A percentile compares a stretch with the other conserved stretches of the same genome.
These are phyloP conservation scores for Littorina saxatilis DNA, from an alignment of 1,140 invertebrate genomes.

Conservation along the genomic window DNA sequence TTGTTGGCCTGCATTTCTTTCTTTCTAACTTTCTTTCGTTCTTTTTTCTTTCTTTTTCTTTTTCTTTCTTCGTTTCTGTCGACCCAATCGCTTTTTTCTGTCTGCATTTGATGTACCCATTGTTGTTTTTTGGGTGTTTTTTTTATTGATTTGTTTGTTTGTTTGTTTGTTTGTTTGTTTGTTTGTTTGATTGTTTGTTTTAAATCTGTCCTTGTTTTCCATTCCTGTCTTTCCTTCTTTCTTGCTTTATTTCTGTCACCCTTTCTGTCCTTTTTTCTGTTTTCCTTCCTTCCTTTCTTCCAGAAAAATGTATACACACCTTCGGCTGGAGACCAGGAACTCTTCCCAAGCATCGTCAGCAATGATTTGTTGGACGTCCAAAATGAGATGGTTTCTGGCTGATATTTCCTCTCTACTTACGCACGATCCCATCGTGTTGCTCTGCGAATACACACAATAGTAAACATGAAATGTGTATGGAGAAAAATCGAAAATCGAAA, in stretches of 20 bases:
- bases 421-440: neutral
- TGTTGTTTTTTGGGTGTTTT: too few species aligned
- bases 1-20: too few species aligned
- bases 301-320: too few species aligned
- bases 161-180: too few species aligned
- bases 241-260: neutral
- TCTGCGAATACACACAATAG: neutral
- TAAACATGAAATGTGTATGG: neutral
- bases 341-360: conserved; percentile 21
- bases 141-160: too few species aligned
- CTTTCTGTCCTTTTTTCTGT: neutral
- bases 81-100: too few species aligned
- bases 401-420: neutral
- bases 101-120: too few species aligned
- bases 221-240: neutral
- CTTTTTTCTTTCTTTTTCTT: too few species aligned
- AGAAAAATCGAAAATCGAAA: neutral
- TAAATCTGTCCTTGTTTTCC: too few species aligned
- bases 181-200: too few species aligned
- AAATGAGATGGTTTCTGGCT: neutral
- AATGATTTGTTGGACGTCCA: neutral
- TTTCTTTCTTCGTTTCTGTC: too few species aligned
- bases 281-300: neutral
- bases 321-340: neutral
- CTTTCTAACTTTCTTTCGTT: too few species aligned